These are phyloP conservation scores for Bathynomus jamesi DNA, from an alignment of 1,140 invertebrate genomes.

Conservation along the genomic window DNA sequence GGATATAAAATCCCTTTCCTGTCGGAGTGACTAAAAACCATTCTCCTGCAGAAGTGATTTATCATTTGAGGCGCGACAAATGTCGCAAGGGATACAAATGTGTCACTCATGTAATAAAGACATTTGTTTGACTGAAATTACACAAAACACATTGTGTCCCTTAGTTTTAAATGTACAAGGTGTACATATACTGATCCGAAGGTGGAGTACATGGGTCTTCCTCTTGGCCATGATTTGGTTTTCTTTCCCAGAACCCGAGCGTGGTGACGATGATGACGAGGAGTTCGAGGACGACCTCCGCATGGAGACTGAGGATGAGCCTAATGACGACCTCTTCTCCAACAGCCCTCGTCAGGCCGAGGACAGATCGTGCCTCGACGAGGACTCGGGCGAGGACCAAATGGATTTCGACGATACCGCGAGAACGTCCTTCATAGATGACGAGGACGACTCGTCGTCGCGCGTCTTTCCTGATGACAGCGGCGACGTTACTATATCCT, in stretches of 20 bases:
- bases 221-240: background rate
- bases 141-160: no score
- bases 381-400: conserved; percentile 5
- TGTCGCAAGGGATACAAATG: no score
- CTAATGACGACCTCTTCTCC: background rate
- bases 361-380: background rate
- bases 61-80: no score
- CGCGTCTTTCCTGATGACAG: conserved; percentile 3
- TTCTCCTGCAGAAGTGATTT: no score
- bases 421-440: conserved; percentile 4
- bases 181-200: no score
- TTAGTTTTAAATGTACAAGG: no score
- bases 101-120: no score
- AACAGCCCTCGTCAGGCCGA: background rate
- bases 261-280: background rate
- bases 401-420: conserved; percentile 14
- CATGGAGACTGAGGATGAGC: background rate
- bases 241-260: background rate
- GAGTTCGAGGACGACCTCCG: background rate
- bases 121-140: no score
- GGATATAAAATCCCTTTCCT: no score
- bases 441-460: conserved; percentile 12
- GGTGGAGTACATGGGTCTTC: no score
- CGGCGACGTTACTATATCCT: background rate
- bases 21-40: no score